A percentile compares a stretch with the other conserved stretches of the same genome.
Conservation (phyloP, 2,113 vertebrate species). For the Columbina picui region DNA sequence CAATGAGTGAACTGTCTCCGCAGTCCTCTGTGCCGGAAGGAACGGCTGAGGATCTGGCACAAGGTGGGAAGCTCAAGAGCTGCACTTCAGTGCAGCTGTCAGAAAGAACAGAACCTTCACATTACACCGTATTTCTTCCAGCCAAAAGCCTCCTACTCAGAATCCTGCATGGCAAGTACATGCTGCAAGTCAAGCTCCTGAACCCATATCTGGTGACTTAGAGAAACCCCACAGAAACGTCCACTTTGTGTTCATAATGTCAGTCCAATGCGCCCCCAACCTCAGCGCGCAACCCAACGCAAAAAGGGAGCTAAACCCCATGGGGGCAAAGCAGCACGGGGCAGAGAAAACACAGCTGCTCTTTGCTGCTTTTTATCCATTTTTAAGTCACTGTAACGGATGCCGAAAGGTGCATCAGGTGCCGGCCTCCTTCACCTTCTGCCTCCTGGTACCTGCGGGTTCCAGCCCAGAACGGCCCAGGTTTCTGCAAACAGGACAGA, state of each 20-base stretch:
- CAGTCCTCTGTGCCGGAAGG: slow-evolving; percentile 23
- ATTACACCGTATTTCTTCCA: slow-evolving; percentile 54
- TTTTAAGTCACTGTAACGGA: background rate
- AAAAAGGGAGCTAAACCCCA: background rate
- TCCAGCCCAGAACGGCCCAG: background rate
- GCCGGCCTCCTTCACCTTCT: background rate
- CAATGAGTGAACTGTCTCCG: slow-evolving; percentile 59
- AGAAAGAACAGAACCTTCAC: slow-evolving; percentile 58
- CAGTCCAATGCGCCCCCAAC: background rate
- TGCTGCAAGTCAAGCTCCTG: slow-evolving; percentile 15
- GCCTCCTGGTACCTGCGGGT: background rate
- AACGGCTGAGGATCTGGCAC: slow-evolving; percentile 47
- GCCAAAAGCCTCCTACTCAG: slow-evolving; percentile 49
- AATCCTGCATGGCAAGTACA: slow-evolving; percentile 69
- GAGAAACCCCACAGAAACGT: background rate
- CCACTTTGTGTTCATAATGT: background rate
- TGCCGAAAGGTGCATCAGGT: background rate
- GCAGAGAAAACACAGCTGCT: background rate
- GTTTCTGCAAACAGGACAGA: background rate
- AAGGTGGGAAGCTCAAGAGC: slow-evolving; percentile 54
- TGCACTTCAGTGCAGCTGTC: slow-evolving; percentile 65
- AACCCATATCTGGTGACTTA: background rate
- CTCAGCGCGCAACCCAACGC: background rate
- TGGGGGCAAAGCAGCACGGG: background rate
- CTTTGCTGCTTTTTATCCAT: background rate